A percentile compares a stretch with the other conserved stretches of the same genome.
Conservation (phyloP, 2,888 invertebrate species). For the Drosophila emarginata region DNA sequence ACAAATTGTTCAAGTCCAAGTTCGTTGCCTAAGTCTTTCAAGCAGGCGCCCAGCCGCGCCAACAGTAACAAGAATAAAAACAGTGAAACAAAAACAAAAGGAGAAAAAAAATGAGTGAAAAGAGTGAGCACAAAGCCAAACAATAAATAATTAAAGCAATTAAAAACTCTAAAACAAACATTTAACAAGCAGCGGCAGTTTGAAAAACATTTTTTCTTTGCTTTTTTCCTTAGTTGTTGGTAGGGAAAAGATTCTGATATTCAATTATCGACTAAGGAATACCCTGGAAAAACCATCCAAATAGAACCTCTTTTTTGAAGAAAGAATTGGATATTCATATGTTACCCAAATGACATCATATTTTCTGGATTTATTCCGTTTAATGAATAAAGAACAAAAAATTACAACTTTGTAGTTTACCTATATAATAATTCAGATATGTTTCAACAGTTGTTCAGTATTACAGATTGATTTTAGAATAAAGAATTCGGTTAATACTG, state of each 20-base stretch:
- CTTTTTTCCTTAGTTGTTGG: constrained; percentile 33
- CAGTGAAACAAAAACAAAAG: constrained; percentile 9
- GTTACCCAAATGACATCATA: too few species aligned
- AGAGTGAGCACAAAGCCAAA: constrained; percentile 50
- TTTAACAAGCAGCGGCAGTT: constrained; percentile 75
- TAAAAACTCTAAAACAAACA: constrained; percentile 79
- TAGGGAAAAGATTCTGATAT: not conserved
- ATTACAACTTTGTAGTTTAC: too few species aligned
- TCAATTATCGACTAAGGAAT: not conserved
- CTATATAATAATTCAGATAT: too few species aligned
- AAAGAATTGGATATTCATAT: too few species aligned
- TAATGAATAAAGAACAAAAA: too few species aligned
- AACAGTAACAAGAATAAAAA: constrained; percentile 27
- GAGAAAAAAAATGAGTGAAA: constrained; percentile 1
- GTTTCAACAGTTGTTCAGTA: too few species aligned
- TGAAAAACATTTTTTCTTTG: constrained; percentile 46
- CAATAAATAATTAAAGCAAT: constrained; percentile 80
- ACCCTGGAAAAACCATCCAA: too few species aligned
- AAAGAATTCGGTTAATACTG: too few species aligned
- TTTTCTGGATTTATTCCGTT: too few species aligned
- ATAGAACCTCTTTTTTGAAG: too few species aligned
- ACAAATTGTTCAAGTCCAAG: constrained; percentile 64
- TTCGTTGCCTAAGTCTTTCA: constrained; percentile 71
- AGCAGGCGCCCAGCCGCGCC: constrained; percentile 68
- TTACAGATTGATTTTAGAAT: too few species aligned